Percentiles rank a stretch among this genome's conserved stretches.
These are phyloP conservation scores for Lagopus leucura DNA, from an alignment of 2,113 vertebrate species.

Conservation along the genomic window DNA sequence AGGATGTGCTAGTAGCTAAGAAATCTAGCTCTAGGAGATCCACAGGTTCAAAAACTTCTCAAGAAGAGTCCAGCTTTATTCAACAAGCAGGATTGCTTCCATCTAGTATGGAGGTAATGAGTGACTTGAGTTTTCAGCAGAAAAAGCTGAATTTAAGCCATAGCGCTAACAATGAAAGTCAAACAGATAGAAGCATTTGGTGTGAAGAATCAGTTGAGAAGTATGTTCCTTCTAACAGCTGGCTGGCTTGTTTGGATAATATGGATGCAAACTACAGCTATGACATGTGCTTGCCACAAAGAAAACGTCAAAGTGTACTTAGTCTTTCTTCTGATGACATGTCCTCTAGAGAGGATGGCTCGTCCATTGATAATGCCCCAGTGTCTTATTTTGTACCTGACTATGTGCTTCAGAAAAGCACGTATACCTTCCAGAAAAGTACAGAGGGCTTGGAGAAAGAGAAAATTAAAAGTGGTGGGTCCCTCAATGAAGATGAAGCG, in stretches of 20 bases:
- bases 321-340: slow-evolving; percentile 71
- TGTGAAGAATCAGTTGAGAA: slow-evolving; percentile 48
- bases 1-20: slow-evolving; percentile 37
- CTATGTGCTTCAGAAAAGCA: slow-evolving; percentile 71
- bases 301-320: slow-evolving; percentile 50
- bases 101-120: slow-evolving; percentile 40
- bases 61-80: slow-evolving; percentile 20
- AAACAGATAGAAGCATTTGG: slow-evolving; percentile 54
- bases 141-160: slow-evolving; percentile 54
- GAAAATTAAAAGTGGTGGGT: slow-evolving; percentile 46
- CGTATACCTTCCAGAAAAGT: slow-evolving; percentile 49
- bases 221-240: slow-evolving; percentile 25
- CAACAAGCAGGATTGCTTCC: slow-evolving; percentile 47
- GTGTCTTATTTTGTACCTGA: slow-evolving; percentile 70
- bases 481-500: slow-evolving; percentile 57
- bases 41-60: slow-evolving; percentile 12
- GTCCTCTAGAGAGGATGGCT: slow-evolving; percentile 63
- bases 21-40: slow-evolving; percentile 46
- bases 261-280: slow-evolving; percentile 30
- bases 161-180: neutral
- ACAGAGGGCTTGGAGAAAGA: slow-evolving; percentile 40
- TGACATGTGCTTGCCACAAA: neutral
- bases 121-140: slow-evolving; percentile 40
- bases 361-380: slow-evolving; percentile 44
- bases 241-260: slow-evolving; percentile 58